Percentiles rank a stretch among this genome's conserved stretches.
phyloP scores from a whole-genome alignment of 37 sponge, comb jelly and placozoan species.

The Bolinopsis microptera region DNA sequence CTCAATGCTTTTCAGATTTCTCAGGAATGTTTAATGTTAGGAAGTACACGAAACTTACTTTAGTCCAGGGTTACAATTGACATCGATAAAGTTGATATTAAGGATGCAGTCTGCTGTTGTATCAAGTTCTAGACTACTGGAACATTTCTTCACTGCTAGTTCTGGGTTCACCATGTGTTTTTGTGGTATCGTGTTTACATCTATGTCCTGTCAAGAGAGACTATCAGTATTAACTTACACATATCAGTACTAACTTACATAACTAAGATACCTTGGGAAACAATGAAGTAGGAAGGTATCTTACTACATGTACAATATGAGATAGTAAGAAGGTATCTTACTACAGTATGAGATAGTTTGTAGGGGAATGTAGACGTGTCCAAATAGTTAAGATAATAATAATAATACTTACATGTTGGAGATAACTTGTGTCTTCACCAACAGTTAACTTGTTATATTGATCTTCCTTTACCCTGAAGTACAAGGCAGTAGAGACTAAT shows the following conservation, averaged over 20 bases:
- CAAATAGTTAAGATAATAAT: too few species aligned
- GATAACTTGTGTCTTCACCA: background rate
- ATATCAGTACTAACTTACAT: too few species aligned
- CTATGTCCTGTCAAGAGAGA: background rate
- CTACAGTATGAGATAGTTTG: too few species aligned
- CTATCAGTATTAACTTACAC: too few species aligned
- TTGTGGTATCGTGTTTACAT: background rate
- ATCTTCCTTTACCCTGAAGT: background rate
- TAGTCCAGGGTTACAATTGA: constrained; percentile 46
- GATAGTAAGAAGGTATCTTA: too few species aligned
- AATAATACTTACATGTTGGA: background rate
- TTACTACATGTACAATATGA: too few species aligned
- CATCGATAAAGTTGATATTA: constrained; percentile 57
- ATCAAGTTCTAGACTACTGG: constrained; percentile 50
- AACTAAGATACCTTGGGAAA: too few species aligned
- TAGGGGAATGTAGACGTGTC: too few species aligned
- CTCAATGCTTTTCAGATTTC: too few species aligned
- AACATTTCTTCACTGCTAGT: background rate
- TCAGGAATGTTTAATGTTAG: too few species aligned
- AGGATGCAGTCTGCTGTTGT: background rate
- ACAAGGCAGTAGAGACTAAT: too few species aligned
- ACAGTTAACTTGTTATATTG: background rate
- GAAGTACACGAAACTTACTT: constrained; percentile 19
- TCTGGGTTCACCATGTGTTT: constrained; percentile 36
- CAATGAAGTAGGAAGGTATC: too few species aligned